These are phyloP conservation scores for Dromaius novaehollandiae DNA, from an alignment of 2,113 vertebrate species.

Conservation along the genomic window DNA sequence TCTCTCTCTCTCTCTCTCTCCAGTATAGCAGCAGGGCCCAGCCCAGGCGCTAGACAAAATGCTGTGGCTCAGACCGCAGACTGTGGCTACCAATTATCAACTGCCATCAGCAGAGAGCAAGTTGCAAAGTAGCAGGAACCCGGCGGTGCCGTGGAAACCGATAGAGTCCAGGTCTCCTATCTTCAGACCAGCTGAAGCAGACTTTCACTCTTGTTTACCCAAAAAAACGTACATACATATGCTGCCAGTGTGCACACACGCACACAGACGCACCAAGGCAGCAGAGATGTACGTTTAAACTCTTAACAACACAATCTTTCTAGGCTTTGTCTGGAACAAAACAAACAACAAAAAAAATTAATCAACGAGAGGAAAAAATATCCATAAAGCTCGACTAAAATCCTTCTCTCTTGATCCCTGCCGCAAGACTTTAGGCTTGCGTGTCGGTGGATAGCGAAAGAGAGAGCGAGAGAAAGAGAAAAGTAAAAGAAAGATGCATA, in stretches of 20 bases:
- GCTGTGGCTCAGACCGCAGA: slow-evolving; percentile 12
- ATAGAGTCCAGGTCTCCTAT: neutral
- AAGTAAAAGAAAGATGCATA: neutral
- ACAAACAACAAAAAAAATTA: neutral
- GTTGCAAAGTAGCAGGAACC: slow-evolving; percentile 12
- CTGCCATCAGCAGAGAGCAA: slow-evolving; percentile 20
- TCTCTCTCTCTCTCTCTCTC: neutral
- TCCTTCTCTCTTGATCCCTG: neutral
- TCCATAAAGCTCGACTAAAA: neutral
- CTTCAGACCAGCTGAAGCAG: neutral
- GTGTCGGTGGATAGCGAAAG: neutral
- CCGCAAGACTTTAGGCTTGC: neutral
- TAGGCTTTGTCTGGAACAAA: neutral
- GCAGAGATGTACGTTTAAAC: neutral
- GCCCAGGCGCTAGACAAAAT: slow-evolving; percentile 37
- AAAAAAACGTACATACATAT: neutral
- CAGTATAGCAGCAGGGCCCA: neutral
- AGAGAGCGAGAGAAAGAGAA: neutral
- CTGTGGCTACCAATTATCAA: slow-evolving; percentile 37
- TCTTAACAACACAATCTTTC: neutral
- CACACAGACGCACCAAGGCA: neutral
- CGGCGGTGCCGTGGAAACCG: neutral
- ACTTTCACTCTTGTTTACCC: neutral
- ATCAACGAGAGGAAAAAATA: neutral
- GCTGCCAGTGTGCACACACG: neutral